Conservation (phyloP, 1,140 invertebrate genomes). For the Solen grandis region DNA sequence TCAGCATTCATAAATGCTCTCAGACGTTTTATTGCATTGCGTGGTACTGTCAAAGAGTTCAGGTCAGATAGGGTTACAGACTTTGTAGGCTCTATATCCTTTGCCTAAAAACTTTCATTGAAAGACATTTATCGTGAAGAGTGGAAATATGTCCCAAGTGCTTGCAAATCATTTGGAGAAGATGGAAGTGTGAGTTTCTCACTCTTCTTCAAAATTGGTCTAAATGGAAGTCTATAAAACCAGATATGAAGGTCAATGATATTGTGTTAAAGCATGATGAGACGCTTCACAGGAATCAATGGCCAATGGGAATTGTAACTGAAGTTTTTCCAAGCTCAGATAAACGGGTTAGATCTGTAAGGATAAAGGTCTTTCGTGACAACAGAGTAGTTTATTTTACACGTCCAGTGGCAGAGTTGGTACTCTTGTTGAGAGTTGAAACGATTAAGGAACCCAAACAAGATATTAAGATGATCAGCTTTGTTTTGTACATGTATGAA, state of each 20-base stretch:
- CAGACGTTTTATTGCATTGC: constrained; percentile 8
- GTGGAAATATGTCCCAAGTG: constrained; percentile 49
- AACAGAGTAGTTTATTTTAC: neutral
- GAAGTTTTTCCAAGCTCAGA: constrained; percentile 39
- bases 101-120: neutral
- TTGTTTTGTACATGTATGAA: too few species aligned
- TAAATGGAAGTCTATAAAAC: constrained; percentile 2
- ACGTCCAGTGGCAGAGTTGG: constrained; percentile 21
- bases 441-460: too few species aligned
- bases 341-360: constrained; percentile 17
- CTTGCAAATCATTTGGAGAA: constrained; percentile 54
- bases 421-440: constrained; percentile 4
- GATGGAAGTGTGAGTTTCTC: constrained; percentile 50
- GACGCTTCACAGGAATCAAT: constrained; percentile 14
- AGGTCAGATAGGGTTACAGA: constrained; percentile 56
- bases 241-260: constrained; percentile 46
- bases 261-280: constrained; percentile 56
- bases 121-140: constrained; percentile 32
- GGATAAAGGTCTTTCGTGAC: neutral
- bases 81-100: constrained; percentile 45
- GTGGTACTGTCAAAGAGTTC: neutral
- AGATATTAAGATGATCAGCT: too few species aligned
- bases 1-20: constrained; percentile 58
- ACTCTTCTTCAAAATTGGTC: constrained; percentile 2
- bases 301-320: constrained; percentile 42